These are phyloP conservation scores for Drosophila navojoa DNA, from an alignment of 1,140 invertebrate genomes.

Conservation along the genomic window DNA sequence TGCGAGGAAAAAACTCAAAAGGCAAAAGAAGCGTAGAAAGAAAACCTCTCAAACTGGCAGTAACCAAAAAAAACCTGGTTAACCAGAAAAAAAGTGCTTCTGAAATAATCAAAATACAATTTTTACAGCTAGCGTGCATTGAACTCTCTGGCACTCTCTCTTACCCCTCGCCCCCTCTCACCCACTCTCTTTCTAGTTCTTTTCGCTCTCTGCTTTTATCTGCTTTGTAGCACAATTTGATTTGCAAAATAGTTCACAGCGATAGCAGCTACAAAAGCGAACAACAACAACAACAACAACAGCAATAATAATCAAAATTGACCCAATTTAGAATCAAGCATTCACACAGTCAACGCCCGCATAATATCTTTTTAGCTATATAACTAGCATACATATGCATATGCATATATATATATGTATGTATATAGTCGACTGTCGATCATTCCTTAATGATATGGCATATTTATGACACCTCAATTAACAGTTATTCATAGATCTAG, in stretches of 20 bases:
- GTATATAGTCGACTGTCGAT: slow-evolving; percentile 15
- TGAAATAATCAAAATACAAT: slow-evolving; percentile 13
- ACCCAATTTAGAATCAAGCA: slow-evolving; percentile 42
- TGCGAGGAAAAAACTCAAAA: not conserved
- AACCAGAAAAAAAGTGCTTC: not conserved
- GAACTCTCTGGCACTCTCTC: slow-evolving; percentile 12
- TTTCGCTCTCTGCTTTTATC: slow-evolving; percentile 10
- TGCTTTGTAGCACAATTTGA: slow-evolving; percentile 42
- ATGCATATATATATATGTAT: too few relatives aligned
- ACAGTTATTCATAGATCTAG: slow-evolving; percentile 41
- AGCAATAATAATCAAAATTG: slow-evolving; percentile 21
- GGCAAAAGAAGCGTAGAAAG: not conserved
- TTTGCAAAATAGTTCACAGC: slow-evolving; percentile 53
- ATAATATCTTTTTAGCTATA: slow-evolving; percentile 24
- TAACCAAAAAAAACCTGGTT: slow-evolving; percentile 14
- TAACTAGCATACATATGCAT: too few relatives aligned
- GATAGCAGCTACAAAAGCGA: slow-evolving; percentile 9
- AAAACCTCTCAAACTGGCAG: slow-evolving; percentile 12
- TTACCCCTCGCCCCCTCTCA: not conserved
- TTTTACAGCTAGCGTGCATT: slow-evolving; percentile 27
- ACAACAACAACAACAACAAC: slow-evolving; percentile 2
- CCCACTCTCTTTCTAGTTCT: not conserved
- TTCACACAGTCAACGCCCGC: slow-evolving; percentile 40
- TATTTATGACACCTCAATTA: slow-evolving; percentile 54
- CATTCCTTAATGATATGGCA: slow-evolving; percentile 23